Evolutionary conservation across 2,113 vertebrate species (phyloP), one percentile per base, ranked within the genome.

Genomic region (Odobenus rosmarus): DNA sequence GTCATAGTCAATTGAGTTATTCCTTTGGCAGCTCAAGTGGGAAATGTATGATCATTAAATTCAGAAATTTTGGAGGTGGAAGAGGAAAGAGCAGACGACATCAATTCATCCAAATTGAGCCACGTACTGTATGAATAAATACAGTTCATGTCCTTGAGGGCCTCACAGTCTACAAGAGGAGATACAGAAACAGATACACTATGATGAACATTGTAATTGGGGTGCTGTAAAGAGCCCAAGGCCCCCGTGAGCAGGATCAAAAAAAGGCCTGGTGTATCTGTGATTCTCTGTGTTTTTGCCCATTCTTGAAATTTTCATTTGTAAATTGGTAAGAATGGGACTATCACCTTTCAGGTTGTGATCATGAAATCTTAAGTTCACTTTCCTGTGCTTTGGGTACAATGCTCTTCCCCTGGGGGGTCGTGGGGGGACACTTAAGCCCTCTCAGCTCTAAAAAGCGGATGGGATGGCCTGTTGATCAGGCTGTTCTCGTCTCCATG

Each of bases 21-120:
- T 88, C 24, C 46, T 86, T 64, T 64, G 55, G 84, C 71, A 77
- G 76, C 33, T 59, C 36, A 69, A 87, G 84, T 92, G 90, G 84
- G 55, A 96, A 96, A 77, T 79, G 12, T 7, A 15, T 86, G 31
- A 53, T 95, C n/a, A 57, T 85, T 88, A 79, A 89, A 92, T 84
- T 95, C 71, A 93, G 95, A 88, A 74, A 79, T 61, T 94, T 94
- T 10, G 53, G 90, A 88, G 51, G 57, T 64, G 14, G 76, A 94
- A 57, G 69, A 95, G 83, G 57, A 95, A 90, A 94, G 42, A 59
- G 21, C 77, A 61, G 57, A 71, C 13, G 74, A 5, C 16, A 72
- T 5, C 51, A 88, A 3, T 85, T 76, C 64, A 90, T 76, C 33
- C n/a, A 39, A 77, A 7, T 12, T 77, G 90, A 90, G n/a, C 81